Percentiles rank a stretch among this genome's conserved stretches.
These are phyloP conservation scores for Pygoscelis antarcticus DNA, from an alignment of 2,113 vertebrate genomes.

Conservation along the genomic window DNA sequence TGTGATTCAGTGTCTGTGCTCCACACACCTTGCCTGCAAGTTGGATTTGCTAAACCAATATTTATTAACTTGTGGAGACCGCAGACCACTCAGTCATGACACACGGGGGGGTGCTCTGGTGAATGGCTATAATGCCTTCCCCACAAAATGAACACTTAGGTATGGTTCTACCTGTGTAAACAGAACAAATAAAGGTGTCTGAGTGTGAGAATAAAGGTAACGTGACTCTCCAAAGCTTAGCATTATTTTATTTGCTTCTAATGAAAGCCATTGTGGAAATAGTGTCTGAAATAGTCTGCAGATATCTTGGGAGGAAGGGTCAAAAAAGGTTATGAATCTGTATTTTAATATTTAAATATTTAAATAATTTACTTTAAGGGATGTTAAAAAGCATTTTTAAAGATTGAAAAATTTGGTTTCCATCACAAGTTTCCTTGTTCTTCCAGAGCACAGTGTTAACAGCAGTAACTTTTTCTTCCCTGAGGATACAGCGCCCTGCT, in stretches of 20 bases:
- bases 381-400: neutral
- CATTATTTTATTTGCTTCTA: neutral
- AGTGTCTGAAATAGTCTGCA: neutral
- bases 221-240: neutral
- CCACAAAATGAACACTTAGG: neutral
- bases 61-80: neutral
- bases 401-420: neutral
- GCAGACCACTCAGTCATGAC: neutral
- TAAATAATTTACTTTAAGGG: neutral
- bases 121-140: neutral
- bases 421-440: neutral
- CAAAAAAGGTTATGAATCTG: neutral
- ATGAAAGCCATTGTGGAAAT: neutral
- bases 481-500: neutral
- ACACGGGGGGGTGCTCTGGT: fast-evolving
- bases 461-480: neutral
- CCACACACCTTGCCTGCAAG: neutral
- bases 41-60: neutral
- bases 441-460: neutral
- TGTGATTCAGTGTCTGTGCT: neutral
- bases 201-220: neutral
- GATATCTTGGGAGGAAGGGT: neutral
- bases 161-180: neutral
- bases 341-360: neutral
- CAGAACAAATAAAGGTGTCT: neutral